Conservation (phyloP, 2,113 vertebrate genomes). For the Pseudorhombus dupliciocellatus region DNA sequence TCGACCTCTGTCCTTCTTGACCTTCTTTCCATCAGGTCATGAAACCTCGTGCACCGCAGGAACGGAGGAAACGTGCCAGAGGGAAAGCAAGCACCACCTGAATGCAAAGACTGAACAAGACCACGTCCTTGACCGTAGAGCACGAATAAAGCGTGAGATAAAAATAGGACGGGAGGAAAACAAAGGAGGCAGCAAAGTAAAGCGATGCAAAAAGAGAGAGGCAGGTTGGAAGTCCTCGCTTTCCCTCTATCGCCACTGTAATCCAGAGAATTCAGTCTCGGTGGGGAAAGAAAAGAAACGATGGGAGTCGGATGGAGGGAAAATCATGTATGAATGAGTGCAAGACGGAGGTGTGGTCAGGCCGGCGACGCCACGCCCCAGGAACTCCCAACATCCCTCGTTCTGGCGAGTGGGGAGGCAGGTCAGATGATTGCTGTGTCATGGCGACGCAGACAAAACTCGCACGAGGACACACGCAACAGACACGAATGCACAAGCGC, state of each 20-base stretch:
- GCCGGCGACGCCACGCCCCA: constrained; percentile 72
- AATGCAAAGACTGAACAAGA: neutral
- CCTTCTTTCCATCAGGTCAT: neutral
- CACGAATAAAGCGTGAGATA: neutral
- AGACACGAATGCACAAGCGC: constrained; percentile 29
- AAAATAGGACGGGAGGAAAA: neutral
- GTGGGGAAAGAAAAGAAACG: neutral
- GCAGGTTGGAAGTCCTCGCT: neutral
- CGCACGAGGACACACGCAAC: constrained; percentile 11
- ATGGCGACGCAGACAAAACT: constrained; percentile 76
- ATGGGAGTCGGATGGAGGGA: constrained; percentile 11
- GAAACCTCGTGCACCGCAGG: neutral
- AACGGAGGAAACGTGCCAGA: constrained; percentile 49
- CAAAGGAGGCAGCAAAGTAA: neutral
- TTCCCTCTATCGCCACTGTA: neutral
- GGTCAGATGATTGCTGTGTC: constrained; percentile 93
- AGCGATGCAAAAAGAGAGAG: neutral
- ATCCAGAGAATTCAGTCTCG: constrained; percentile 25
- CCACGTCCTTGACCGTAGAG: neutral
- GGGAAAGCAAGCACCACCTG: constrained; percentile 31
- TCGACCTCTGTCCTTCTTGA: too few species aligned
- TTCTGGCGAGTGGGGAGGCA: constrained; percentile 80
- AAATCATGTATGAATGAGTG: constrained; percentile 7
- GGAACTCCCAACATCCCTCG: constrained; percentile 70
- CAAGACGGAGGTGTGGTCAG: constrained; percentile 72